These are phyloP conservation scores for Podiceps cristatus DNA, from an alignment of 2,113 vertebrate genomes.

Conservation along the genomic window DNA sequence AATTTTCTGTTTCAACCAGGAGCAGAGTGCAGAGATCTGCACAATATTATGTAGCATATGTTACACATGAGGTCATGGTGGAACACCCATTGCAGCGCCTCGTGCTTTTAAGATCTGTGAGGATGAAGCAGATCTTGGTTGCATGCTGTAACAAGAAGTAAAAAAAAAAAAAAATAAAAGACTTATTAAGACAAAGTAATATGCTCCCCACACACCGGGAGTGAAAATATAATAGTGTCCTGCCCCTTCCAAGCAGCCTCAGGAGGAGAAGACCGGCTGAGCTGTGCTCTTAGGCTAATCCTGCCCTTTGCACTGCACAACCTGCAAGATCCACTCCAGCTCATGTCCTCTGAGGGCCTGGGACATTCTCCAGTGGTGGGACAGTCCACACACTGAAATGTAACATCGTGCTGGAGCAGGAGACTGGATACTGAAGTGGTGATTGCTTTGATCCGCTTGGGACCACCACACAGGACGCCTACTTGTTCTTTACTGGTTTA, in stretches of 20 bases:
- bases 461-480: not conserved
- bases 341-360: not conserved
- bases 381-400: not conserved
- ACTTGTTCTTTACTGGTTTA: rapidly evolving
- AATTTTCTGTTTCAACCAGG: not conserved
- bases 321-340: not conserved
- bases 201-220: not conserved
- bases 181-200: not conserved
- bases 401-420: not conserved
- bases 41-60: not conserved
- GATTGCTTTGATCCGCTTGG: not conserved
- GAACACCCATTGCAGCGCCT: not conserved
- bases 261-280: not conserved
- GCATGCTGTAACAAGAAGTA: not conserved
- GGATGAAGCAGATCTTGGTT: not conserved
- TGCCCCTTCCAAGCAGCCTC: not conserved
- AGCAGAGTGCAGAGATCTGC: not conserved
- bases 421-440: not conserved
- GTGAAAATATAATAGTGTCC: not conserved
- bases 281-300: not conserved
- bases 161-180: not conserved
- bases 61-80: not conserved
- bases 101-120: not conserved
- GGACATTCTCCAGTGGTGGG: not conserved
- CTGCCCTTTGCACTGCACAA: not conserved